Conservation (phyloP, 2,888 invertebrate species). For the Pocota personata region DNA sequence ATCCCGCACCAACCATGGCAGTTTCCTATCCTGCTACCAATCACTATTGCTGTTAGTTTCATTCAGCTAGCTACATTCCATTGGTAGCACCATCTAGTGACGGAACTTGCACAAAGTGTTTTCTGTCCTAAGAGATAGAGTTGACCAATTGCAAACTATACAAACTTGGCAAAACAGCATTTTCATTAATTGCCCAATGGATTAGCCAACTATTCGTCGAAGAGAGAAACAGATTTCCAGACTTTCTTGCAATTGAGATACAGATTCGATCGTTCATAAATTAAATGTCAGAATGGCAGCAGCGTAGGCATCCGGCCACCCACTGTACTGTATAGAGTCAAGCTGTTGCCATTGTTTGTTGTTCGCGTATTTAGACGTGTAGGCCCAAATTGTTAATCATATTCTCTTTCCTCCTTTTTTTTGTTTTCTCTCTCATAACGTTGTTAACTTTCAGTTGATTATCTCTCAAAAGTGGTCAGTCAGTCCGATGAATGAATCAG, state of each 20-base stretch:
- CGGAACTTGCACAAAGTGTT: slow-evolving; percentile 51
- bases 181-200: slow-evolving; percentile 61
- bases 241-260: slow-evolving; percentile 58
- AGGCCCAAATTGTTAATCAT: slow-evolving; percentile 61
- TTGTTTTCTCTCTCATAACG: neutral
- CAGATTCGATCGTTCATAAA: slow-evolving; percentile 58
- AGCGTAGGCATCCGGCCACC: slow-evolving; percentile 66
- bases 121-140: slow-evolving; percentile 32
- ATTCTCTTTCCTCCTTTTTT: slow-evolving; percentile 17
- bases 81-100: slow-evolving; percentile 52
- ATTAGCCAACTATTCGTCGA: slow-evolving; percentile 43
- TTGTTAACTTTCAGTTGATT: slow-evolving; percentile 35
- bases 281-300: slow-evolving; percentile 53
- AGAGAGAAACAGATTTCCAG: slow-evolving; percentile 35
- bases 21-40: slow-evolving; percentile 47
- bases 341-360: slow-evolving; percentile 60
- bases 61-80: slow-evolving; percentile 57
- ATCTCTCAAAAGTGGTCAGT: slow-evolving; percentile 33
- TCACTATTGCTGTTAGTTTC: slow-evolving; percentile 21
- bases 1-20: slow-evolving; percentile 31
- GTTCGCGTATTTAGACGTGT: slow-evolving; percentile 44
- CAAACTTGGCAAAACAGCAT: slow-evolving; percentile 64
- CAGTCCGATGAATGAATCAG: slow-evolving; percentile 56
- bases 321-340: slow-evolving; percentile 54
- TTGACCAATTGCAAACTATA: slow-evolving; percentile 19